phyloP scores from a whole-genome alignment of 2,113 vertebrate species.

The Sorex fumeus region DNA sequence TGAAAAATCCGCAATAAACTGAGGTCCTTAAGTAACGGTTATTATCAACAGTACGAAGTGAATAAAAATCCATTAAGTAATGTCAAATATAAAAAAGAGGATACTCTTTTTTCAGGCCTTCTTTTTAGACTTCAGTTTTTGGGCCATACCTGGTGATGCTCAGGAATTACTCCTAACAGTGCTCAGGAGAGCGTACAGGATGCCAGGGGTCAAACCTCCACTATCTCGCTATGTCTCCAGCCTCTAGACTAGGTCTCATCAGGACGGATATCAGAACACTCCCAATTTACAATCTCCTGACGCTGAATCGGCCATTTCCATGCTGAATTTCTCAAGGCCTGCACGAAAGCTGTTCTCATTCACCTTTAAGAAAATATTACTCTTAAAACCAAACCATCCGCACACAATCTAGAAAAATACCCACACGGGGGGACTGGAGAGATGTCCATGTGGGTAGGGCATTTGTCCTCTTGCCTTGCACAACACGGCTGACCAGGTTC shows the following conservation, averaged over 20 bases:
- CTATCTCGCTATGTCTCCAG: no score
- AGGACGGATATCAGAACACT: neutral
- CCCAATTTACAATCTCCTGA: neutral
- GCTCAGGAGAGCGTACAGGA: neutral
- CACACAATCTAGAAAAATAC: neutral
- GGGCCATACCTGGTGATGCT: no score
- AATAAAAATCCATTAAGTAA: neutral
- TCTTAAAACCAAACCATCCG: neutral
- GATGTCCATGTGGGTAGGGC: no score
- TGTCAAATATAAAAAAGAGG: neutral
- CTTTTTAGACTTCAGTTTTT: neutral
- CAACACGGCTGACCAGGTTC: no score
- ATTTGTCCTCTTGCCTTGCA: no score
- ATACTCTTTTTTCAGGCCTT: neutral
- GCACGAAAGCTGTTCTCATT: neutral
- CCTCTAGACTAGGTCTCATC: neutral
- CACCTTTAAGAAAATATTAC: neutral
- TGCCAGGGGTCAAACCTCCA: no score
- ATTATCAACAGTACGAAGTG: neutral
- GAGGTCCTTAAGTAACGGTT: neutral
- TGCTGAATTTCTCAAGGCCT: neutral
- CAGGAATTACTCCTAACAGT: no score
- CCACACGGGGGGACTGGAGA: neutral
- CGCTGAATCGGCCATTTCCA: neutral
- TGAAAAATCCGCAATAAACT: neutral